Evolutionary conservation across 2,888 invertebrate species (phyloP), one percentile per base, ranked within the genome.

Genomic region (Oxycera nigricornis): DNA sequence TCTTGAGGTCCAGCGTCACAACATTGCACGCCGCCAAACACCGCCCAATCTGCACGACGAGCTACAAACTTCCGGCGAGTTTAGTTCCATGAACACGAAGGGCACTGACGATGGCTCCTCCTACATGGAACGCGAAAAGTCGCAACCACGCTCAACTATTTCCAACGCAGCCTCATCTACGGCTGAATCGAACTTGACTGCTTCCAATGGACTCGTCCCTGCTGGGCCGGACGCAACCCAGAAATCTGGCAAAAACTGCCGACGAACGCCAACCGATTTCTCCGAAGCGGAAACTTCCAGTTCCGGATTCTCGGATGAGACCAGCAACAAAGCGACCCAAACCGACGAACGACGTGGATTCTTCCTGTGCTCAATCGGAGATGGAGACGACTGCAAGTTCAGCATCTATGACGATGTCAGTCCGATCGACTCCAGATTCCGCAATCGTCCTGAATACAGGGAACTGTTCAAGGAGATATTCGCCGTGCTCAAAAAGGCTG

Each of bases 201-300:
- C 22, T 17, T 7, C 22, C 24, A 30, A n/a, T n/a, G 39, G 41
- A 4, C 14, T 39, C 17, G 14, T 7, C 2, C 1, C 35, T 2
- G 9, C 52, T 3, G 50, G 4, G 1, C n/a, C 57, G 30, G 59
- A 73, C 30, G 30, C n/a, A 7, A 30, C 22, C 14, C 20, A 55
- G 22, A 41, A 74, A 20, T 86, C 83, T 14, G 84, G 88, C 72
- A 89, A 89, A 83, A 87, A 87, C 77, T 88, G 89, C 80, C 91
- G 92, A 14, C 90, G 90, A 78, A 93, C 94, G 1, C 93, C 94
- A 0, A 90, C 91, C 0, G 94, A 94, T 83, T 94, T 94, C 81
- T 94, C 94, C 0, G 94, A 94, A 83, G 92, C 94, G 1, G 94
- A 94, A 83, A 94, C 94, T 0, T 92, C 92, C 24, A 94, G 94